Conservation (phyloP, 2,888 invertebrate species). For the Philaethria dido region DNA sequence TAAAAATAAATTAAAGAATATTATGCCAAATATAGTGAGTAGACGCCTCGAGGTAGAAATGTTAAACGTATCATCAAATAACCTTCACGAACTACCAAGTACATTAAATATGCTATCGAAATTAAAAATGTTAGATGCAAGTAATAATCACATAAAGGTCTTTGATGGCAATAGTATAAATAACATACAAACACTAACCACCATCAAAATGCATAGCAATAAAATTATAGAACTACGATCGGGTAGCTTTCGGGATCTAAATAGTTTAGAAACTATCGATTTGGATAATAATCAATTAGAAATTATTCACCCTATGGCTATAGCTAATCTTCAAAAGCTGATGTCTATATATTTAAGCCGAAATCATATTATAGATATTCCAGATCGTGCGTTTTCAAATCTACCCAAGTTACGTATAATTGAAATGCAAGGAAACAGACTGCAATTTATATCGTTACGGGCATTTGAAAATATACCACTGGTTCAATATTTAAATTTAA, state of each 20-base stretch:
- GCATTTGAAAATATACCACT: slow-evolving; percentile 92
- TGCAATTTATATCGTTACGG: slow-evolving; percentile 88
- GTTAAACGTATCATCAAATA: slow-evolving; percentile 91
- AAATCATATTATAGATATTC: slow-evolving; percentile 89
- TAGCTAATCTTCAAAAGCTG: slow-evolving; percentile 87
- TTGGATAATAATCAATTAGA: slow-evolving; percentile 92
- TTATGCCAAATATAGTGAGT: slow-evolving; percentile 86
- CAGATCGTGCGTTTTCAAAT: slow-evolving; percentile 90
- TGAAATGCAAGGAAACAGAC: slow-evolving; percentile 91
- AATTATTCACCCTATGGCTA: slow-evolving; percentile 88
- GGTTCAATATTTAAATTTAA: slow-evolving; percentile 91
- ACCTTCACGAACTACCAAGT: slow-evolving; percentile 87
- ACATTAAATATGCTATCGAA: slow-evolving; percentile 87
- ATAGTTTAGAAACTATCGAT: slow-evolving; percentile 88
- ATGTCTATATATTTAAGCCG: slow-evolving; percentile 87
- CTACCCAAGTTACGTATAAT: slow-evolving; percentile 88
- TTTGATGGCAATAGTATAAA: slow-evolving; percentile 88
- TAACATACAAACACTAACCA: slow-evolving; percentile 87
- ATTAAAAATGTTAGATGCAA: slow-evolving; percentile 89
- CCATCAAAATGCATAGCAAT: slow-evolving; percentile 90
- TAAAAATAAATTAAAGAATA: slow-evolving; percentile 88
- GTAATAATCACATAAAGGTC: slow-evolving; percentile 89
- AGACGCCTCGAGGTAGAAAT: slow-evolving; percentile 87
- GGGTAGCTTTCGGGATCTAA: slow-evolving; percentile 88
- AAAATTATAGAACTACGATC: slow-evolving; percentile 87